phyloP scores from a whole-genome alignment of 2,888 invertebrate species.

The Drosophila prostipennis region DNA sequence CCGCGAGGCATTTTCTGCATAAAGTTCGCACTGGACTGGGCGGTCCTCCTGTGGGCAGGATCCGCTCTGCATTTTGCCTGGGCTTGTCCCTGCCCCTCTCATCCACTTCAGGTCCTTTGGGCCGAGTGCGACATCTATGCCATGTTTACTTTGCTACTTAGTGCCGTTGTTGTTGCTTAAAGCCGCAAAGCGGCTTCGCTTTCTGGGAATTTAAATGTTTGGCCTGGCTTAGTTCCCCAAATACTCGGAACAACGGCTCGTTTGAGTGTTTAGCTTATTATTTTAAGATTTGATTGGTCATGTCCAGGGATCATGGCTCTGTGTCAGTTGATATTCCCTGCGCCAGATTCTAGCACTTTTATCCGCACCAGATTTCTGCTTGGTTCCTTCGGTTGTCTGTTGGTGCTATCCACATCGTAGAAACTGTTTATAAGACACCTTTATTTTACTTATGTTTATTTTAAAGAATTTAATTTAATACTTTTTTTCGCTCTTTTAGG shows the following conservation, averaged over 20 bases:
- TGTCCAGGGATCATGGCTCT: slow-evolving; percentile 20
- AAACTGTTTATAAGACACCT: no score
- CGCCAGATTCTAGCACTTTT: neutral
- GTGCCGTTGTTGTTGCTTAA: slow-evolving; percentile 66
- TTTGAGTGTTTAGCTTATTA: slow-evolving; percentile 65
- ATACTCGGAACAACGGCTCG: slow-evolving; percentile 7
- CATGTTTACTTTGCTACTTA: slow-evolving; percentile 79
- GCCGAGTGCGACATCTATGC: slow-evolving; percentile 69
- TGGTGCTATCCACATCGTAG: no score
- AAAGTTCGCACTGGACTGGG: slow-evolving; percentile 54
- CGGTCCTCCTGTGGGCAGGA: slow-evolving; percentile 61
- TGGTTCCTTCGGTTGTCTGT: no score
- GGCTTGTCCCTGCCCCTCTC: neutral
- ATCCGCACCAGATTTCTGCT: no score
- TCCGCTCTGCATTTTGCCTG: slow-evolving; percentile 15
- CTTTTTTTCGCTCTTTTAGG: no score
- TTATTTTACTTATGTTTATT: no score
- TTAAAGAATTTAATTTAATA: no score
- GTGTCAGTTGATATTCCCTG: slow-evolving; percentile 48
- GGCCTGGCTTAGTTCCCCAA: slow-evolving; percentile 46
- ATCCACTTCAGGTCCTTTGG: slow-evolving; percentile 2
- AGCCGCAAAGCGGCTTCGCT: slow-evolving; percentile 82
- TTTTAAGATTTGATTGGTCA: slow-evolving; percentile 70
- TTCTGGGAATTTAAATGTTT: slow-evolving; percentile 71
- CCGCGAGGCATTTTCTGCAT: slow-evolving; percentile 69